Evolutionary conservation across 1,140 invertebrate genomes (phyloP), one percentile per base, ranked within the genome.

Genomic region (Drosophila novamexicana): DNA sequence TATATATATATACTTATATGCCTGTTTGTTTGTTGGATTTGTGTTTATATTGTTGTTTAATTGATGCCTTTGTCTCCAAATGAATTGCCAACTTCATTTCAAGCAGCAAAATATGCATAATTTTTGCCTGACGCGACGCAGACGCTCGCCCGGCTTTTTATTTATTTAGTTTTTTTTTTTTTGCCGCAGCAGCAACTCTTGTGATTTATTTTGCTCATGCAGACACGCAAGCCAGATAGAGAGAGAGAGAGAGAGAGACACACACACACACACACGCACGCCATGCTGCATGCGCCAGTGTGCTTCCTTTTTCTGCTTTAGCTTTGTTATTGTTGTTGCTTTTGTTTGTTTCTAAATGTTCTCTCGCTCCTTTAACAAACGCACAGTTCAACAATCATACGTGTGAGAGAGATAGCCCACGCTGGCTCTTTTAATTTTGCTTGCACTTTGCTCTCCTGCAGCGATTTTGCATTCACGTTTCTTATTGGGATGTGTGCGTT

Each of bases 161-260:
- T 79, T 76, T 67, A 66, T 76, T 76, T 79, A 72, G 61, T 64
- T 70, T 54, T n/a, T 52, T 70, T 54, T n/a, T 52, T 64, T 52
- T 52, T 58, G 52, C 56, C 29, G 39, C 56, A 44, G 58, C 66
- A 62, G 58, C 59, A 64, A 40, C 47, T 68, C 65, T 77, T 77
- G 53, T 66, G 64, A 70, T 77, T 77, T 75, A 75, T 77, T 75
- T 77, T 77, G 59, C 37, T 45, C 76, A 70, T 62, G 75, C 76
- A 75, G 50, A 49, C 44, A 64, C 39, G 40, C 56, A 39, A 49
- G 49, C 12, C 12, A n/a, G 42, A 49, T 6, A 37, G 36, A 44
- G 12, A 18, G 22, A 14, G 39, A 45, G 22, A 44, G 39, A 57
- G 29, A 45, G 36, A 67, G 22, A 40, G 22, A 45, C 18, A 22